Evolutionary conservation across 2,888 invertebrate genomes (phyloP).

Genomic region (Pachycephus smyrnensis): DNA sequence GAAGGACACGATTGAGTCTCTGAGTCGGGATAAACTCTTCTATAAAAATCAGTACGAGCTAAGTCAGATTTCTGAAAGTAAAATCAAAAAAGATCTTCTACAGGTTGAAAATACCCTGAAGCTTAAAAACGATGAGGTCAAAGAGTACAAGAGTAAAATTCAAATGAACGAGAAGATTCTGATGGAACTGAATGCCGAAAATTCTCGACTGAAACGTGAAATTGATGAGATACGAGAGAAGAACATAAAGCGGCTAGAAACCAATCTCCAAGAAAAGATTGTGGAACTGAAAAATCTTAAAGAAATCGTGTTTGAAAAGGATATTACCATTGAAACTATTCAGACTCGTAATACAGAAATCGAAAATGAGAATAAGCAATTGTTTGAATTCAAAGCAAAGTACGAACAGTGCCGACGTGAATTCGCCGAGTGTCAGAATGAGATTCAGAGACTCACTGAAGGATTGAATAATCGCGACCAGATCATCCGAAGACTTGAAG

Average conservation of each 20-base stretch:
- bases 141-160: slow-evolving; percentile 68
- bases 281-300: slow-evolving; percentile 68
- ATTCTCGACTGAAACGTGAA: slow-evolving; percentile 69
- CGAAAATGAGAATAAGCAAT: slow-evolving; percentile 57
- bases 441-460: slow-evolving; percentile 53
- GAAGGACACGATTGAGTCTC: slow-evolving; percentile 70
- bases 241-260: slow-evolving; percentile 70
- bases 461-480: slow-evolving; percentile 55
- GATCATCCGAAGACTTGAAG: slow-evolving; percentile 55
- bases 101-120: slow-evolving; percentile 69
- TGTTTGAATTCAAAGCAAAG: slow-evolving; percentile 68
- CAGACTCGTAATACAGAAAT: slow-evolving; percentile 53
- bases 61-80: slow-evolving; percentile 69
- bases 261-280: slow-evolving; percentile 67
- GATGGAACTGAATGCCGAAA: slow-evolving; percentile 71
- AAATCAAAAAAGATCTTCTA: slow-evolving; percentile 71
- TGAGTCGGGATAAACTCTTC: slow-evolving; percentile 71
- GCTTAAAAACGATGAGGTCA: slow-evolving; percentile 68
- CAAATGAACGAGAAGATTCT: slow-evolving; percentile 70
- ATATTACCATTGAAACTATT: slow-evolving; percentile 52
- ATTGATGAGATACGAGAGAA: slow-evolving; percentile 70
- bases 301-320: slow-evolving; percentile 61
- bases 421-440: slow-evolving; percentile 43
- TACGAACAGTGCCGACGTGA: slow-evolving; percentile 55
- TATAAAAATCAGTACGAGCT: slow-evolving; percentile 72